Percentiles rank a stretch among this genome's conserved stretches.
Conservation (phyloP, 1,140 invertebrate species). For the Sarcophaga peregrina region DNA sequence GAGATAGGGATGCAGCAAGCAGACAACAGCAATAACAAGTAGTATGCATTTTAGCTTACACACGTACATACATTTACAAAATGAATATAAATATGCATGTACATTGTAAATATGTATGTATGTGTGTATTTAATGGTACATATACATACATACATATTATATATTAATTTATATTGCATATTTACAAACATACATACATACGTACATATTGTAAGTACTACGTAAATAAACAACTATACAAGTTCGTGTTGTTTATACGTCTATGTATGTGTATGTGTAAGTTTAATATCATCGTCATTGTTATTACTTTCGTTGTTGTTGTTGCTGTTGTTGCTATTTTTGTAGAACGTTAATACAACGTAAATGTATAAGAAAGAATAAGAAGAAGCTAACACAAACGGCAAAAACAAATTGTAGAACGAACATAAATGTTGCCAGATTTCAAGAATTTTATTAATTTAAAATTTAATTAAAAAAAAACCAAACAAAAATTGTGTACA, state of each 20-base stretch:
- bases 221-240: background rate
- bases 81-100: background rate
- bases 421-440: constrained; percentile 4
- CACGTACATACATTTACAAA: background rate
- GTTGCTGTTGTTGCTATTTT: too few species aligned
- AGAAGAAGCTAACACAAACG: too few species aligned
- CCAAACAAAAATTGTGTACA: background rate
- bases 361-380: too few species aligned
- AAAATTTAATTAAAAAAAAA: background rate
- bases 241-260: background rate
- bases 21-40: background rate
- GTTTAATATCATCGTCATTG: constrained; percentile 15
- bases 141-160: background rate
- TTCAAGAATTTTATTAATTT: background rate
- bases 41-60: constrained; percentile 18
- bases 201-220: background rate
- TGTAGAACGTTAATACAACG: too few species aligned
- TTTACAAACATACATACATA: background rate
- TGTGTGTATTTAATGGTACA: background rate
- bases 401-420: too few species aligned
- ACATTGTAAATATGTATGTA: too few species aligned
- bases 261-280: background rate
- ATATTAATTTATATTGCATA: constrained; percentile 7
- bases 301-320: background rate
- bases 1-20: background rate